Evolutionary conservation across 2,113 vertebrate genomes (phyloP).

Genomic region (Cygnus buccinator): DNA sequence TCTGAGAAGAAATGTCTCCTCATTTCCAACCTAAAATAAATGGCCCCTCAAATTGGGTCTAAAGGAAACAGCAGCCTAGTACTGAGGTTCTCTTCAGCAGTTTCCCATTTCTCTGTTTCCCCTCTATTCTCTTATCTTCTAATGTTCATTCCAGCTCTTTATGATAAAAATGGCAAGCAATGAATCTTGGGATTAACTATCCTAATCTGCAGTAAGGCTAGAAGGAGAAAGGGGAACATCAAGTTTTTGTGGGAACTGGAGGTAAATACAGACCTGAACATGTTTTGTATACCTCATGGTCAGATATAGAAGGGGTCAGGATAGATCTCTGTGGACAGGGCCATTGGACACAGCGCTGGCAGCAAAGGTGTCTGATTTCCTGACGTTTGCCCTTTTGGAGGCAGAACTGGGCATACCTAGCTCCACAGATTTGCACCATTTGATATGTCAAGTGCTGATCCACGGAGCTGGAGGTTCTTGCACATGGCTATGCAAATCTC

Average conservation of each 20-base stretch:
- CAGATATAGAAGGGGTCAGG: not conserved
- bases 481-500: not conserved
- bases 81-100: not conserved
- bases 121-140: not conserved
- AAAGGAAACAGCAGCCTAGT: not conserved
- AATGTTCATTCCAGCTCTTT: not conserved
- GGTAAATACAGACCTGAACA: not conserved
- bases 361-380: not conserved
- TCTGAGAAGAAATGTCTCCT: no score
- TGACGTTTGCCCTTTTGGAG: not conserved
- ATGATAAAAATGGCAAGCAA: not conserved
- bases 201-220: not conserved
- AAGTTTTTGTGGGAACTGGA: not conserved
- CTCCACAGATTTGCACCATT: not conserved
- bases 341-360: not conserved
- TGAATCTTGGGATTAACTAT: not conserved
- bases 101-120: not conserved
- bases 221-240: not conserved
- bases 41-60: not conserved
- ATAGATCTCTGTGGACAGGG: not conserved
- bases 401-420: not conserved
- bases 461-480: not conserved
- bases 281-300: not conserved
- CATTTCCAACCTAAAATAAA: not conserved
- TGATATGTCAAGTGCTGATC: slow-evolving; percentile 5